A percentile compares a stretch with the other conserved stretches of the same genome.
Conservation (phyloP, 2,797 vertebrate species). For the Chloroceryle amazona region DNA sequence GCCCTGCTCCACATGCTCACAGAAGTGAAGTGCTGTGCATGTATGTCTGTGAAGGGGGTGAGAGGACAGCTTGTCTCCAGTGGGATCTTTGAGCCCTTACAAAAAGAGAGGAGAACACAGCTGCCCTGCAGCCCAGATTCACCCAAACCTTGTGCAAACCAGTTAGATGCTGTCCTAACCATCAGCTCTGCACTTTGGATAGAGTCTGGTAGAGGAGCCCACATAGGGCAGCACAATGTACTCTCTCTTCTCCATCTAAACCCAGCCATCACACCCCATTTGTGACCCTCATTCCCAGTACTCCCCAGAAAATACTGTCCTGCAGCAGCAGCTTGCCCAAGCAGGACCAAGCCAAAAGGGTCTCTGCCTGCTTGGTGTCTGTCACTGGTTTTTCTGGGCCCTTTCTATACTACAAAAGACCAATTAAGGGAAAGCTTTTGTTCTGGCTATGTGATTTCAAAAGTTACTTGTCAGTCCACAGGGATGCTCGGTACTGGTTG, state of each 20-base stretch:
- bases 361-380: neutral
- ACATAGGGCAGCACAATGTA: rapidly evolving
- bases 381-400: neutral
- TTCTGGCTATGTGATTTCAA: neutral
- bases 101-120: rapidly evolving
- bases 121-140: neutral
- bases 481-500: rapidly evolving
- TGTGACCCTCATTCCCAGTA: neutral
- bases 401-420: neutral
- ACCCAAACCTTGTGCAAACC: neutral
- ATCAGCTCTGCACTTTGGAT: neutral
- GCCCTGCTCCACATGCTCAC: rapidly evolving
- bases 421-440: neutral
- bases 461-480: neutral
- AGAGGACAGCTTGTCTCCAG: neutral
- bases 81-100: neutral
- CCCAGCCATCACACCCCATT: rapidly evolving
- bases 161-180: neutral
- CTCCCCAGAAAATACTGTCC: neutral
- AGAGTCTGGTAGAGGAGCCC: neutral
- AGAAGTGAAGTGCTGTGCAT: neutral
- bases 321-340: neutral
- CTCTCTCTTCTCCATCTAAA: too few relatives aligned
- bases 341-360: neutral
- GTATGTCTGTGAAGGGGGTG: neutral